phyloP scores from a whole-genome alignment of 2,797 vertebrate species.

The Cryptoprocta ferox region DNA sequence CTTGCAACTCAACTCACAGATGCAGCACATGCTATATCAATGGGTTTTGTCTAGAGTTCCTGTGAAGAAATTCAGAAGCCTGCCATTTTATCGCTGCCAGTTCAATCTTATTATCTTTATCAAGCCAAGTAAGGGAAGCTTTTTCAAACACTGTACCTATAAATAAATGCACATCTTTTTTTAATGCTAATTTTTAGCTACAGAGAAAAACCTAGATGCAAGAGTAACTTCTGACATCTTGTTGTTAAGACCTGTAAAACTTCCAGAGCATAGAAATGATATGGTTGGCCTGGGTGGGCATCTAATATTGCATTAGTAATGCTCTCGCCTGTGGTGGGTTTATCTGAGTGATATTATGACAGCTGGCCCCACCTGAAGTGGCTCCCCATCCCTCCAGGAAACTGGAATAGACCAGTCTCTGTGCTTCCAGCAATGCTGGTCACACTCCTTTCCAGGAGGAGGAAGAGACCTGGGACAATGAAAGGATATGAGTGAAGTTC shows the following conservation, averaged over 20 bases:
- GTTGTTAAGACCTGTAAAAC: not conserved
- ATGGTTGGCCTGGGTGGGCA: not conserved
- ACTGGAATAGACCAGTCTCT: not conserved
- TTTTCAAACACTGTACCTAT: conserved; percentile 30
- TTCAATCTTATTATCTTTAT: not conserved
- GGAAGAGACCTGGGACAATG: not conserved
- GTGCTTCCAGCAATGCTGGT: not conserved
- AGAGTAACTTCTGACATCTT: not conserved
- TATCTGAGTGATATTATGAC: not conserved
- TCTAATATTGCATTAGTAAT: not conserved
- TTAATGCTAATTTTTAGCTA: conserved; percentile 11
- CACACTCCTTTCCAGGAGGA: not conserved
- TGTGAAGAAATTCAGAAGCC: conserved; percentile 42
- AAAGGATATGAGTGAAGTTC: not conserved
- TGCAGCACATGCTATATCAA: not conserved
- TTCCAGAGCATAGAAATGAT: not conserved
- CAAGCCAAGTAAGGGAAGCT: not conserved
- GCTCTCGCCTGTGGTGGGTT: not conserved
- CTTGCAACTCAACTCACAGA: conserved; percentile 61
- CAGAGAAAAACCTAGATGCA: not conserved
- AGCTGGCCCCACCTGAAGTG: conserved; percentile 36
- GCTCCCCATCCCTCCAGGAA: not conserved
- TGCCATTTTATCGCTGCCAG: not conserved
- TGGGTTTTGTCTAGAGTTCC: conserved; percentile 57
- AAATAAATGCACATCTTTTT: not conserved